A percentile compares a stretch with the other conserved stretches of the same genome.
Evolutionary conservation across 1,140 invertebrate genomes (phyloP).

Genomic region (Caerostris darwini): DNA sequence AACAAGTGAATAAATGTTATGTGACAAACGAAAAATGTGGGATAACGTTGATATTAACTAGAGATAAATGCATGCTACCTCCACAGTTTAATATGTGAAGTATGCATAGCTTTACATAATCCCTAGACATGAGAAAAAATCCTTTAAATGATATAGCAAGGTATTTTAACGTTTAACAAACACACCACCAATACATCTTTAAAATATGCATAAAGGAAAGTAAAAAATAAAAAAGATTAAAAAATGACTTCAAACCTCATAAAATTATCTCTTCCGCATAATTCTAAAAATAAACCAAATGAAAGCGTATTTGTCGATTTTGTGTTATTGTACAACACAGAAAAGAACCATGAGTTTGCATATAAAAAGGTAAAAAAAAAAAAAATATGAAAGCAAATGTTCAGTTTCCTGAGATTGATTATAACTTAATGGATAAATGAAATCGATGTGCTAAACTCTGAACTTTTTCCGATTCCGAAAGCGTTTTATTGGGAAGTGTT

Average conservation of each 20-base stretch:
- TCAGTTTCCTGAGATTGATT: constrained; percentile 55
- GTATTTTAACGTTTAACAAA: too few relatives aligned
- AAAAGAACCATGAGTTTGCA: not conserved
- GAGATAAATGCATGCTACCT: too few relatives aligned
- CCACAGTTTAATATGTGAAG: too few relatives aligned
- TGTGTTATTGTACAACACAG: not conserved
- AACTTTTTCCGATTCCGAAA: constrained; percentile 55
- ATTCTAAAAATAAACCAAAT: not conserved
- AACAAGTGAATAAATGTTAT: too few relatives aligned
- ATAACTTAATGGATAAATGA: constrained; percentile 59
- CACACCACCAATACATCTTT: too few relatives aligned
- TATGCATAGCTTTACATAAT: too few relatives aligned
- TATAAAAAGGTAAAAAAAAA: not conserved
- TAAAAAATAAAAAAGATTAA: too few relatives aligned
- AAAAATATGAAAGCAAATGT: constrained; percentile 47
- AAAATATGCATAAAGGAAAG: too few relatives aligned
- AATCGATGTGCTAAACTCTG: constrained; percentile 47
- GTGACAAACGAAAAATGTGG: too few relatives aligned
- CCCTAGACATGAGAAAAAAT: too few relatives aligned
- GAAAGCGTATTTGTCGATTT: not conserved
- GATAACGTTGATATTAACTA: too few relatives aligned
- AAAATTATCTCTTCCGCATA: not conserved
- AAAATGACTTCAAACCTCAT: not conserved
- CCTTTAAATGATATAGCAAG: too few relatives aligned
- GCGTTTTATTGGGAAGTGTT: constrained; percentile 40